Evolutionary conservation across 2,113 vertebrate genomes (phyloP).

Genomic region (Cardinalis cardinalis): DNA sequence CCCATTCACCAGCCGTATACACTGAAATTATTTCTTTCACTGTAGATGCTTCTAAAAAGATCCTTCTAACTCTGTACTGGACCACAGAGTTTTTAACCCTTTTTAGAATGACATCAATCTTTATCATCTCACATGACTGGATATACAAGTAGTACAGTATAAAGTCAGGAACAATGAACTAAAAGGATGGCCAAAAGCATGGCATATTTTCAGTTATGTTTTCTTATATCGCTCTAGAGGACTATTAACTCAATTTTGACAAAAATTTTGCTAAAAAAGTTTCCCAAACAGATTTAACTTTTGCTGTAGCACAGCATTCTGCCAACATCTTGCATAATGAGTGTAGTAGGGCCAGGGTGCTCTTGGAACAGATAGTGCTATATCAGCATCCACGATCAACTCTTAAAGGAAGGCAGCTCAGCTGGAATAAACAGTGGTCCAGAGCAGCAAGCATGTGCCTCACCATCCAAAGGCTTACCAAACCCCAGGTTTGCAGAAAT

Average conservation of each 20-base stretch:
- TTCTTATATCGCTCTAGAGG: not conserved
- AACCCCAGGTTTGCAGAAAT: not conserved
- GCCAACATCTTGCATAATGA: not conserved
- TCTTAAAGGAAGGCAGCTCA: not conserved
- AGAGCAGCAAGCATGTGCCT: accelerated
- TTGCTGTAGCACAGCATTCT: not conserved
- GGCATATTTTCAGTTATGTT: not conserved
- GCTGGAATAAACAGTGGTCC: not conserved
- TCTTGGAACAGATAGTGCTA: not conserved
- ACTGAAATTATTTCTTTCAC: not conserved
- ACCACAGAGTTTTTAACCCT: not conserved
- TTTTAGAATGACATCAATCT: not conserved
- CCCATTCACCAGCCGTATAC: not conserved
- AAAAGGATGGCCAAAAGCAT: not conserved
- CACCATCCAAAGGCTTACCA: not conserved
- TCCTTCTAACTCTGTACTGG: not conserved
- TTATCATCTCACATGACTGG: not conserved
- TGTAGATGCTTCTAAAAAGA: not conserved
- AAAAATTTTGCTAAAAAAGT: not conserved
- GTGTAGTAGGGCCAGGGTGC: not conserved
- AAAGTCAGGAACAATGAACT: not conserved
- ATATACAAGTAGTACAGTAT: not conserved
- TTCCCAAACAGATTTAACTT: not conserved
- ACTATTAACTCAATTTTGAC: not conserved
- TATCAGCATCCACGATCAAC: not conserved